Evolutionary conservation across 2,797 vertebrate species (phyloP), one percentile per base, ranked within the genome.

Genomic region (Simalia tracyae): DNA sequence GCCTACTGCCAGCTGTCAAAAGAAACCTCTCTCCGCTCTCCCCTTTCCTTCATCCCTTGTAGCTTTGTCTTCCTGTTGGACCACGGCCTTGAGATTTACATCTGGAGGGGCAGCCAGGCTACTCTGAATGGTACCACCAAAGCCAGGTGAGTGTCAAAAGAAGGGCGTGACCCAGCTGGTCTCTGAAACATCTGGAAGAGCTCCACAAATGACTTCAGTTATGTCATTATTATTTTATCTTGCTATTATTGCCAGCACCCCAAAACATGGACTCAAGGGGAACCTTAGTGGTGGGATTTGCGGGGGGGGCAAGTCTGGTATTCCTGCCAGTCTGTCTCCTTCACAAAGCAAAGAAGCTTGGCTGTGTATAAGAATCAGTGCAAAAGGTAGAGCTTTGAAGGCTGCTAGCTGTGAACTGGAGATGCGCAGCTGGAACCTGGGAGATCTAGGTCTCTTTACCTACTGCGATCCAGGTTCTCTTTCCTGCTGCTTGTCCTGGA

Each of bases 31-130:
- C 68, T 15, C 81, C 22, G 8, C 84, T 2, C 92, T 56, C 91
- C 9, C 6, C n/a, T 56, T 56, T 61, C 9, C 7, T 46, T 8
- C 28, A 0, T 5, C 5, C 28, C 46, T 81, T 86, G 46, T 96
- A 99, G 99, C 72, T 99, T 97, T n/a, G 99, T 99, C 63, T 99
- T 99, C 96, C 97, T 99, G 92, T 95, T 99, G 97, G 99, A 99
- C 94, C 97, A 94, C 0, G 99, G 99, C 2, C 96, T 98, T 50
- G 98, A 99, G 54, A 97, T 99, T 91, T 98, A 97, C 0, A 95
- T 99, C 90, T 99, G 99, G 99, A 98, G 99, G 4, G 99, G 99
- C 91, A 96, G 96, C 56, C 98, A 98, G 86, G 99, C 99, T 89
- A 99, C 99, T 0, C 97, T 99, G 91, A 99, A 98, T 54, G 92